These are phyloP conservation scores for Passer montanus DNA, from an alignment of 2,113 vertebrate genomes.

Conservation along the genomic window DNA sequence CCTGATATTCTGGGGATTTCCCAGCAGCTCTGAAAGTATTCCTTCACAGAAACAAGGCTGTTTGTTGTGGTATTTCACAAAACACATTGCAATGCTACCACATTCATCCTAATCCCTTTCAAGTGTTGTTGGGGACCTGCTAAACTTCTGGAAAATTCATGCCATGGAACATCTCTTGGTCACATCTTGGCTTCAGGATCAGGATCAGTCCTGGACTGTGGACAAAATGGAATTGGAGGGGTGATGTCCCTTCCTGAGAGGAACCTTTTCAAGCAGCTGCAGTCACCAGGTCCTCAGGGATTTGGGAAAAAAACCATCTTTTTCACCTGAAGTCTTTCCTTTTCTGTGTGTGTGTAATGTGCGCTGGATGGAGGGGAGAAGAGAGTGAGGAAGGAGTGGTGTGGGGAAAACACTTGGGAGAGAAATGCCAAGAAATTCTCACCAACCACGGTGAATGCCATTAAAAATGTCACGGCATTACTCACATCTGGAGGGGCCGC, in stretches of 20 bases:
- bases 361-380: neutral
- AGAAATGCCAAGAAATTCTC: neutral
- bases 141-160: neutral
- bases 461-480: neutral
- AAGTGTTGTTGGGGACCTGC: neutral
- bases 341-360: fast-evolving
- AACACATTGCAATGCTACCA: neutral
- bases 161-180: neutral
- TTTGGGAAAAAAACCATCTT: neutral
- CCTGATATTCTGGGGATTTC: neutral
- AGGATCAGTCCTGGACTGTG: neutral
- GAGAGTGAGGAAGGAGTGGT: neutral
- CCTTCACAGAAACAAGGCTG: neutral
- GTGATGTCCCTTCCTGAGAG: neutral
- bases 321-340: neutral
- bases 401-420: neutral
- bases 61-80: neutral
- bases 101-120: neutral
- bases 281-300: neutral
- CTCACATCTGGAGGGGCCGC: neutral
- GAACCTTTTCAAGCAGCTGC: neutral
- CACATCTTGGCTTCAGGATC: neutral
- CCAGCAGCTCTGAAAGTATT: neutral
- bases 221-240: neutral
- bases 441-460: neutral